Base-by-base conservation (phyloP, 1,140 invertebrate genomes). In the Drosophila persimilis region DNA sequence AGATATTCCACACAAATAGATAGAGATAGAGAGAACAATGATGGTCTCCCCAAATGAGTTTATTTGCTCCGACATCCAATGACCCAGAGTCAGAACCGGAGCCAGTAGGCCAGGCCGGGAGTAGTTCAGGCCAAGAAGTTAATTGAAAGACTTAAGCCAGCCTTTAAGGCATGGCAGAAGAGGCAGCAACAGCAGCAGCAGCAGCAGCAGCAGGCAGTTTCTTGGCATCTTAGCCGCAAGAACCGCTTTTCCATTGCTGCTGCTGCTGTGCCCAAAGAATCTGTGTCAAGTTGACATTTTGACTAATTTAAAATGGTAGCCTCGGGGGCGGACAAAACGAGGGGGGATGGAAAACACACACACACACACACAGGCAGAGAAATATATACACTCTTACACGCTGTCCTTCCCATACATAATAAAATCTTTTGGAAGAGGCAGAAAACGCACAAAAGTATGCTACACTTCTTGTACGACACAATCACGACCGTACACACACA, bases 211-310 rank as follows among this genome's bases (percentile, higher is more conserved):
- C 35, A 39, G 35, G 3, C 35, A 13, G 35, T 69, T 69, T 50
- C 63, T 31, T 26, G 24, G 61, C 13, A 47, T 60, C 53, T 78
- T 29, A 52, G 54, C 77, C 48, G 35, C 56, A 74, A 78, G 52
- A 78, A 56, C 60, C 64, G 64, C 56, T 58, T 60, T 59, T 71
- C 63, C 63, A 67, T 73, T 74, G 73, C 75, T 81, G 50, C 0
- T 39, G 35, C 20, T 20, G 20, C 20, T 20, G 20, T 2, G 26
- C 41, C 47, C 39, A 52, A 46, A 59, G 84, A 86, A 85, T 85
- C 77, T 85, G 77, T 89, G 85, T 89, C 85, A 89, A 89, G 85
- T 89, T 89, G 80, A 89, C 85, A 73, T 89, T 89, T 85, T 85
- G 70, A 80, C 85, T 89, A 89, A 89, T 89, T 89, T 89, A 72